Evolutionary conservation across 2,888 invertebrate genomes (phyloP).

Genomic region (Lithophane ornitopus): DNA sequence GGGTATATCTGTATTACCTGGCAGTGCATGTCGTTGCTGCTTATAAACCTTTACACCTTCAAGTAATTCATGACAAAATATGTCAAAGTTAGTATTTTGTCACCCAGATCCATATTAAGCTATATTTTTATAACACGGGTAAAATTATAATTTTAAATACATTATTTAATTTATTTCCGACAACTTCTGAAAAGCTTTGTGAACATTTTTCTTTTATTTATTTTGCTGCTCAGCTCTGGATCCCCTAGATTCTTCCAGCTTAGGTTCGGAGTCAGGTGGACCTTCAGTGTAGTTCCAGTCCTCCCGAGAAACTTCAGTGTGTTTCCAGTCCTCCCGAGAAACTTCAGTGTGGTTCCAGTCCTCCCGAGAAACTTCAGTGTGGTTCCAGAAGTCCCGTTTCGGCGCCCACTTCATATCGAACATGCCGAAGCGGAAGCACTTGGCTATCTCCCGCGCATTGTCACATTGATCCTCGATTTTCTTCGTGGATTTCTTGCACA

Average conservation of each 20-base stretch:
- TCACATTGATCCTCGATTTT: conserved; percentile 20
- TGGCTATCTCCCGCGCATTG: conserved; percentile 58
- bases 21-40: not conserved
- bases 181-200: conserved; percentile 23
- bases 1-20: not conserved
- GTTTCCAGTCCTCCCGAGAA: conserved; percentile 25
- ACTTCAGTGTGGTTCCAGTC: conserved; percentile 6
- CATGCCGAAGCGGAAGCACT: conserved; percentile 70
- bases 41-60: not conserved
- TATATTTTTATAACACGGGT: not conserved
- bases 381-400: conserved; percentile 21
- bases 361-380: too few species aligned
- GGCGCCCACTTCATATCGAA: conserved; percentile 56
- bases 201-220: conserved; percentile 1
- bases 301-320: too few species aligned
- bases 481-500: conserved; percentile 42
- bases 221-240: not conserved
- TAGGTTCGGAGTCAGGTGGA: not conserved
- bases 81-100: not conserved
- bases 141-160: not conserved
- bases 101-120: not conserved
- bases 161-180: conserved; percentile 10
- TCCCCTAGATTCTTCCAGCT: too few species aligned
- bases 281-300: conserved; percentile 5
- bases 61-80: not conserved